phyloP scores from a whole-genome alignment of 2,888 invertebrate species.

The Sinotaia quadrata region DNA sequence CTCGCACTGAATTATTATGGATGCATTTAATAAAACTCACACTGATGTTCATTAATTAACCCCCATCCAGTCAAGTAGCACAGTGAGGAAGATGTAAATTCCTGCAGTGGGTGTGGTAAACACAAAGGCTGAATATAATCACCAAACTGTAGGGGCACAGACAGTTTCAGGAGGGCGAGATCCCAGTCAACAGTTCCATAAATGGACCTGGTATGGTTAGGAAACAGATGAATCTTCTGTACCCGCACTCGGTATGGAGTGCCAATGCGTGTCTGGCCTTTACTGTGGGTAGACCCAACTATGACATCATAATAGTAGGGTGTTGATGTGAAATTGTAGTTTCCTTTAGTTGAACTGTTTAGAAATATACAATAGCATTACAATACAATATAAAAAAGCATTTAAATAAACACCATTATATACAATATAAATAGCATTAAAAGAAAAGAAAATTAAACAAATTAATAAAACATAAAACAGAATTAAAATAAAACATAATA shows the following conservation, averaged over 20 bases:
- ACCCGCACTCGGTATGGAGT: slow-evolving; percentile 38
- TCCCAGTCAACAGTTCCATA: slow-evolving; percentile 51
- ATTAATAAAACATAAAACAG: too few species aligned
- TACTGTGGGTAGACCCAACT: slow-evolving; percentile 42
- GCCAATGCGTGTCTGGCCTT: slow-evolving; percentile 22
- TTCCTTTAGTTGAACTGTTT: slow-evolving; percentile 8
- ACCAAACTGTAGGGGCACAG: slow-evolving; percentile 43
- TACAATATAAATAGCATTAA: too few species aligned
- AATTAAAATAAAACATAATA: too few species aligned
- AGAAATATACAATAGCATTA: not conserved
- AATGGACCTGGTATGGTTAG: not conserved
- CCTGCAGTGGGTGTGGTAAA: slow-evolving; percentile 42
- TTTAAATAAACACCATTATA: too few species aligned
- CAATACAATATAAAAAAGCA: not conserved
- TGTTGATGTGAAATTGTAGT: slow-evolving; percentile 42
- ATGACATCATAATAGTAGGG: slow-evolving; percentile 48
- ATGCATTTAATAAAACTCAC: slow-evolving; percentile 39
- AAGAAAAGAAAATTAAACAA: too few species aligned
- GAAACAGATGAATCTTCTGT: slow-evolving; percentile 40
- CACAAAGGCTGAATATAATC: slow-evolving; percentile 57
- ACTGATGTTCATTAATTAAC: slow-evolving; percentile 45
- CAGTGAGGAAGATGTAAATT: slow-evolving; percentile 33
- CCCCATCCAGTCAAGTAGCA: slow-evolving; percentile 62
- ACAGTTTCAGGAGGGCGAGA: slow-evolving; percentile 52
- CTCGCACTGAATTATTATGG: too few species aligned